These are phyloP conservation scores for Poecilia gillii DNA, from an alignment of 2,797 vertebrate species.

Conservation along the genomic window DNA sequence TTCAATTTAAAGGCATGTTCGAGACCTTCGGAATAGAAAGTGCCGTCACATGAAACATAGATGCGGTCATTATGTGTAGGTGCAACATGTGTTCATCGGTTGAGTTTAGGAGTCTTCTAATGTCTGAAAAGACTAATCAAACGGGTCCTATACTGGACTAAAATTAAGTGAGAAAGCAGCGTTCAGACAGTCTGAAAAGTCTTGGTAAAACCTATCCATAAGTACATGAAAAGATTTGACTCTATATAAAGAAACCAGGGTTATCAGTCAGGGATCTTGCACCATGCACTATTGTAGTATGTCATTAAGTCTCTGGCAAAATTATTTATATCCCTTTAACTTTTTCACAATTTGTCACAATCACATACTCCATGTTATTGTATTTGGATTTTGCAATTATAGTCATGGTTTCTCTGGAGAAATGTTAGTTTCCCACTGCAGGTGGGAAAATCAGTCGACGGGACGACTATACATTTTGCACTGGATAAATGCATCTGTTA, in stretches of 20 bases:
- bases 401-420: neutral
- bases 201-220: neutral
- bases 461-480: neutral
- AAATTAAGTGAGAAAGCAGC: neutral
- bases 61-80: neutral
- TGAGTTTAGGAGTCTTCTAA: neutral
- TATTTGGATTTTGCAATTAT: neutral
- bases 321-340: too few species aligned
- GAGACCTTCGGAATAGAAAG: constrained; percentile 43
- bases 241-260: neutral
- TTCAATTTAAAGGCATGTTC: constrained; percentile 29
- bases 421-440: neutral
- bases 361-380: too few species aligned
- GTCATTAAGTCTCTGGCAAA: neutral
- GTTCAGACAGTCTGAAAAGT: neutral
- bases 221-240: neutral
- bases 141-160: neutral
- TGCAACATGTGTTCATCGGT: neutral
- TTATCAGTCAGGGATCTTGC: neutral
- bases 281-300: neutral
- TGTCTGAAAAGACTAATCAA: neutral
- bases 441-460: neutral
- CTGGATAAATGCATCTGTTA: neutral
- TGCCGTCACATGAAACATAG: constrained; percentile 24
- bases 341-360: neutral